Evolutionary conservation across 2,113 vertebrate species (phyloP).

Genomic region (Columbina picui): DNA sequence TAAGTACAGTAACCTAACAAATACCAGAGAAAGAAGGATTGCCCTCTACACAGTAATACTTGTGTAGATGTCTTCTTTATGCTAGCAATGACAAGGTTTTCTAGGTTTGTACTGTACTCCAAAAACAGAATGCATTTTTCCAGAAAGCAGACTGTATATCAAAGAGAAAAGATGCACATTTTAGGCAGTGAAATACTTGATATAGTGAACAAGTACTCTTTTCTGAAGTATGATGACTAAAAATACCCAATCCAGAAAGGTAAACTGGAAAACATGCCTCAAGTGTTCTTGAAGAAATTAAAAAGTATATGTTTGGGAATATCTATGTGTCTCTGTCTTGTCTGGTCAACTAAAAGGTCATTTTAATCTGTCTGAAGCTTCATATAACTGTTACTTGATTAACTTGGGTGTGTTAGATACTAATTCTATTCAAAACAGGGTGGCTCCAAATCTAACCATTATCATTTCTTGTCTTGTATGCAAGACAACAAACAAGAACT

Average conservation of each 20-base stretch:
- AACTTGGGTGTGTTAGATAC: slow-evolving; percentile 3
- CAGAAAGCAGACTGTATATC: neutral
- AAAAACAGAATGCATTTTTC: slow-evolving; percentile 42
- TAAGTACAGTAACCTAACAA: slow-evolving; percentile 70
- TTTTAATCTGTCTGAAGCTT: slow-evolving; percentile 29
- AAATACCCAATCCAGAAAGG: slow-evolving; percentile 36
- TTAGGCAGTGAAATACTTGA: slow-evolving; percentile 56
- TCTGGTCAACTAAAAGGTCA: slow-evolving; percentile 58
- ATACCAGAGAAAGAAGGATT: slow-evolving; percentile 66
- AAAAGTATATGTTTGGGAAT: slow-evolving; percentile 4
- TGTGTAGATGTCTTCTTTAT: slow-evolving; percentile 70
- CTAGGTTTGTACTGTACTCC: slow-evolving; percentile 19
- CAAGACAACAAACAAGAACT: slow-evolving; percentile 7
- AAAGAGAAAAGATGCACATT: slow-evolving; percentile 32
- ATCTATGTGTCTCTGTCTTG: neutral
- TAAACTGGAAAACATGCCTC: slow-evolving; percentile 32
- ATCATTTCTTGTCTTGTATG: slow-evolving; percentile 25
- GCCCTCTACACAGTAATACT: slow-evolving; percentile 64
- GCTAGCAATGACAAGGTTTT: slow-evolving; percentile 67
- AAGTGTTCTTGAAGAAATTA: slow-evolving; percentile 22
- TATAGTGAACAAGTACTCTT: neutral
- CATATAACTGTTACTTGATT: slow-evolving; percentile 36
- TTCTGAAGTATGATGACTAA: slow-evolving; percentile 15
- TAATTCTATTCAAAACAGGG: neutral
- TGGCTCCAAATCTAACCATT: slow-evolving; percentile 5